These are phyloP conservation scores for Caenorhabditis sp. DNA, from an alignment of 2,888 invertebrate genomes.

Conservation along the genomic window DNA sequence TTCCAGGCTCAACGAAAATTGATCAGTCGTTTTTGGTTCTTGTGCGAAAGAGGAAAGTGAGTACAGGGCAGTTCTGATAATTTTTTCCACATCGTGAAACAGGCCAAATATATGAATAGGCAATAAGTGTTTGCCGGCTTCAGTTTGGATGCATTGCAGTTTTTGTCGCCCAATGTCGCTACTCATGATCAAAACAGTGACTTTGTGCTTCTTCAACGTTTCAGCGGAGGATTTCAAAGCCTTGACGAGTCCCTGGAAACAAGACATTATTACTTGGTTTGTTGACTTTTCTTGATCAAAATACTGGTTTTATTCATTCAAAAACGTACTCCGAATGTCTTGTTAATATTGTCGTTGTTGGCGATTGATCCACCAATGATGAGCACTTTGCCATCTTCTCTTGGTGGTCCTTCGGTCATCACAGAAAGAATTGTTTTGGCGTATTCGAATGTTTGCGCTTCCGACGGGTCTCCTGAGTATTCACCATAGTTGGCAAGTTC, in stretches of 20 bases:
- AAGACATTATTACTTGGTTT: too few species aligned
- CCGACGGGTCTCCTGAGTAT: constrained; percentile 97
- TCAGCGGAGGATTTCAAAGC: constrained; percentile 92
- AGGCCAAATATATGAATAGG: constrained; percentile 94
- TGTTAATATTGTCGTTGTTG: constrained; percentile 99
- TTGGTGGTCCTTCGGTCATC: constrained; percentile 83
- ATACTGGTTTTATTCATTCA: too few species aligned
- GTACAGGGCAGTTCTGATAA: constrained; percentile 92
- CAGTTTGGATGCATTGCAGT: constrained; percentile 90
- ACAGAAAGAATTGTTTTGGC: constrained; percentile 94
- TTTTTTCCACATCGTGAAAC: constrained; percentile 99
- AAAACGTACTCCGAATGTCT: constrained; percentile 83
- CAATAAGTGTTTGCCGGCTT: constrained; percentile 81
- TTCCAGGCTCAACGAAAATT: constrained; percentile 80
- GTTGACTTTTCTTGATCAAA: too few species aligned
- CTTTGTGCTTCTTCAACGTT: constrained; percentile 86
- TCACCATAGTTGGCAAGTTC: constrained; percentile 99
- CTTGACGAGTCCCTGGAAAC: constrained; percentile 84
- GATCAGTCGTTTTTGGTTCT: constrained; percentile 84
- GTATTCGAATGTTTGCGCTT: constrained; percentile 98
- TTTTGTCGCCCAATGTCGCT: constrained; percentile 99
- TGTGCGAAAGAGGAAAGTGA: constrained; percentile 80
- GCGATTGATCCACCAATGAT: constrained; percentile 99
- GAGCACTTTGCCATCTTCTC: constrained; percentile 80
- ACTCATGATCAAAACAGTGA: constrained; percentile 92